Evolutionary conservation across 2,888 invertebrate genomes (phyloP).

Genomic region (Amitus sp.): DNA sequence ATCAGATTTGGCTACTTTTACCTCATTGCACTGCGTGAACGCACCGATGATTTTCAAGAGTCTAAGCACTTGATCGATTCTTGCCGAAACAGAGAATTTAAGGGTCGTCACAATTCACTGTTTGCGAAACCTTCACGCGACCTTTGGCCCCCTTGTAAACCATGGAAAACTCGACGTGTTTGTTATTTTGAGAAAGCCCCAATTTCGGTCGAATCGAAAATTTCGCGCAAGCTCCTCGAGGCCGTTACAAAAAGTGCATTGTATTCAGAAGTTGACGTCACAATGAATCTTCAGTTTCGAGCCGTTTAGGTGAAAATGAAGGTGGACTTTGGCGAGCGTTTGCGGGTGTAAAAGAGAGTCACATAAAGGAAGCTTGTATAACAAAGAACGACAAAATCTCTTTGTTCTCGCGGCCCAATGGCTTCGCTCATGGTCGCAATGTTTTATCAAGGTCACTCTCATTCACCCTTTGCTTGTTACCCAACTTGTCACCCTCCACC

Average conservation of each 20-base stretch:
- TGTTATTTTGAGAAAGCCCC: not conserved
- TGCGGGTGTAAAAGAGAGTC: conserved; percentile 30
- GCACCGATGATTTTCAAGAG: conserved; percentile 47
- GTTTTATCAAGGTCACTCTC: conserved; percentile 66
- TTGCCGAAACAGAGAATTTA: conserved; percentile 41
- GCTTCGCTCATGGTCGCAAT: conserved; percentile 61
- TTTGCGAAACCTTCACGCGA: conserved; percentile 10
- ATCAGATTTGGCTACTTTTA: conserved; percentile 22
- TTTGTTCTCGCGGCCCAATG: conserved; percentile 64
- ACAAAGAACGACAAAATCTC: conserved; percentile 64
- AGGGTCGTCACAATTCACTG: conserved; percentile 15
- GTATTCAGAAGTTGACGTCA: not conserved
- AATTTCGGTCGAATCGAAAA: not conserved
- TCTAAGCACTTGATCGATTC: conserved; percentile 60
- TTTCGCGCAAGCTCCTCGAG: no score
- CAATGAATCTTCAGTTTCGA: conserved; percentile 24
- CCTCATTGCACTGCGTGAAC: conserved; percentile 15
- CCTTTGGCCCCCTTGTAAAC: not conserved
- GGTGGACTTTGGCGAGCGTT: conserved; percentile 23
- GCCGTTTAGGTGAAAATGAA: conserved; percentile 29
- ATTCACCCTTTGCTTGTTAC: conserved; percentile 56
- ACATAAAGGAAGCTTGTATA: conserved; percentile 49
- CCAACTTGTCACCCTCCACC: conserved; percentile 29
- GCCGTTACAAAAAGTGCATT: not conserved
- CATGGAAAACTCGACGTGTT: not conserved